phyloP scores from a whole-genome alignment of 1,140 invertebrate genomes.

The Rhynchophorus ferrugineus region DNA sequence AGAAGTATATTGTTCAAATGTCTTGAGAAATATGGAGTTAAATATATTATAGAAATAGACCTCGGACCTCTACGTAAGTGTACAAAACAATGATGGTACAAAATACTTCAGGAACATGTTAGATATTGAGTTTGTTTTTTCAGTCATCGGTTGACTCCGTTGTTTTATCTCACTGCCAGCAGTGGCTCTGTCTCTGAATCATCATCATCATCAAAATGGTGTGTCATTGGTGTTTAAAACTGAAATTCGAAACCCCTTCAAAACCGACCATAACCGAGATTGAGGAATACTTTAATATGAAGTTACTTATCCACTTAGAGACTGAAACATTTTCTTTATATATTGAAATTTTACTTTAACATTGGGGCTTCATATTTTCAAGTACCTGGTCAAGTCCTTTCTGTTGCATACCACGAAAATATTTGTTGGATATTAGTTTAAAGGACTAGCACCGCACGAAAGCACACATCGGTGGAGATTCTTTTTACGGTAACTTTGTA shows the following conservation, averaged over 20 bases:
- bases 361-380: slow-evolving; percentile 17
- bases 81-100: slow-evolving; percentile 38
- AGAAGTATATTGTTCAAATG: slow-evolving; percentile 25
- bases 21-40: slow-evolving; percentile 15
- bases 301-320: slow-evolving; percentile 21
- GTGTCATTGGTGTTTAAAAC: slow-evolving; percentile 13
- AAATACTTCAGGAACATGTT: slow-evolving; percentile 36
- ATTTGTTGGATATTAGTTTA: neutral
- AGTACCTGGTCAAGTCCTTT: neutral
- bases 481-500: no score
- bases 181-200: slow-evolving; percentile 38
- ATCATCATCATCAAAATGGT: slow-evolving; percentile 23
- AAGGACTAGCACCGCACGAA: no score
- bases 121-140: slow-evolving; percentile 16
- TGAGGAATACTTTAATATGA: slow-evolving; percentile 17
- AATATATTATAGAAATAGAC: slow-evolving; percentile 22
- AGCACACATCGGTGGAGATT: no score
- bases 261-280: neutral
- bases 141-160: slow-evolving; percentile 33
- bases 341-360: slow-evolving; percentile 12
- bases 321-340: slow-evolving; percentile 18
- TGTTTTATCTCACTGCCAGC: slow-evolving; percentile 34
- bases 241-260: slow-evolving; percentile 14
- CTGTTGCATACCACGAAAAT: neutral
- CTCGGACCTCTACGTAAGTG: slow-evolving; percentile 21